A percentile compares a stretch with the other conserved stretches of the same genome.
Conservation (phyloP, 1,140 invertebrate species). For the Pogonomyrmex barbatus region DNA sequence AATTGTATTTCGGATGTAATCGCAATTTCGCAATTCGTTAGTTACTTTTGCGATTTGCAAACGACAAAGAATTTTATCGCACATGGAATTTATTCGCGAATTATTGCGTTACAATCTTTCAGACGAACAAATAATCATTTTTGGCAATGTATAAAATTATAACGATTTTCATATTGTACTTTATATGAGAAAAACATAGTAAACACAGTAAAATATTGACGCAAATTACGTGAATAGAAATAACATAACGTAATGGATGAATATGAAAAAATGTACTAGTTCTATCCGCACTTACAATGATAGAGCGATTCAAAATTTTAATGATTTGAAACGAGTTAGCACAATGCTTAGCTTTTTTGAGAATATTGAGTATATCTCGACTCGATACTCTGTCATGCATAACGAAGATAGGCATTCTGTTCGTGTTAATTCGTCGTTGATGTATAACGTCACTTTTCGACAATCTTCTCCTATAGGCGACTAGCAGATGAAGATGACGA, state of each 20-base stretch:
- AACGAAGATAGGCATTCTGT: constrained; percentile 67
- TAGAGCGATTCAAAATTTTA: not conserved
- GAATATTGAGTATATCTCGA: constrained; percentile 23
- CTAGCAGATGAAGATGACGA: constrained; percentile 97
- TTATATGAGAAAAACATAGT: not conserved
- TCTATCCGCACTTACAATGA: not conserved
- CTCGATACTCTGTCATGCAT: constrained; percentile 45
- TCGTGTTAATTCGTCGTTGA: constrained; percentile 2
- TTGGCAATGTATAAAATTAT: not conserved
- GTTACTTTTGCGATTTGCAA: not conserved
- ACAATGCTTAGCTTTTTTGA: not conserved
- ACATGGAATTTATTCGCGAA: not conserved
- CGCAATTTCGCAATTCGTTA: not conserved
- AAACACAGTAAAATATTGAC: not conserved
- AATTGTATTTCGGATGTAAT: not conserved
- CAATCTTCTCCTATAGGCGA: constrained; percentile 86
- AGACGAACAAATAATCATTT: not conserved
- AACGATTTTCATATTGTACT: not conserved
- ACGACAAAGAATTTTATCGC: not conserved
- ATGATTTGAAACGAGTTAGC: constrained; percentile 7
- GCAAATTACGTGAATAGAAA: not conserved
- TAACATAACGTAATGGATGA: not conserved
- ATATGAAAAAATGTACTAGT: not conserved
- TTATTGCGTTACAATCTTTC: not conserved
- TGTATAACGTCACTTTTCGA: constrained; percentile 2